phyloP scores from a whole-genome alignment of 2,888 invertebrate species.

The Acanthosepion lycidas region DNA sequence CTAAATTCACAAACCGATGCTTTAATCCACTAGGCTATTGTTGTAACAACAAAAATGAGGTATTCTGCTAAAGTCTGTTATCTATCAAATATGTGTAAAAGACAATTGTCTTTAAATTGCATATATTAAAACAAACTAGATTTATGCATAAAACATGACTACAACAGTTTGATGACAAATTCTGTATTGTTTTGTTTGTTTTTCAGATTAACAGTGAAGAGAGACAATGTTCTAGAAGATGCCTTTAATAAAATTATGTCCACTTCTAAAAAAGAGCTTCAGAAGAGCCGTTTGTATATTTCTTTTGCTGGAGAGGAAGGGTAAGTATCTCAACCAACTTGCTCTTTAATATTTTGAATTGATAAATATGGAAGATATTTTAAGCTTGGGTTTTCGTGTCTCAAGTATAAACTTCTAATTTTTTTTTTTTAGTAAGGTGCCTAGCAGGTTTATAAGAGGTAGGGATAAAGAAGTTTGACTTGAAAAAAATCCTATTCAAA shows the following conservation, averaged over 20 bases:
- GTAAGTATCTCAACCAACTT: conserved; percentile 59
- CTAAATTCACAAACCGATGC: no score
- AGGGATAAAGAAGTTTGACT: no score
- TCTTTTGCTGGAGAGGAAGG: conserved; percentile 91
- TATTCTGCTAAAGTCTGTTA: no score
- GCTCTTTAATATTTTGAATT: not conserved
- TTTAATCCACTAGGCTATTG: no score
- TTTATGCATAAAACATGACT: not conserved
- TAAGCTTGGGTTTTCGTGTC: not conserved
- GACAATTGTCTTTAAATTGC: no score
- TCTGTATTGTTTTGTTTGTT: not conserved
- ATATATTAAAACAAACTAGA: not conserved
- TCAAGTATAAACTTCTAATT: not conserved
- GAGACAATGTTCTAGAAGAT: conserved; percentile 94
- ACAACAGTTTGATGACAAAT: not conserved
- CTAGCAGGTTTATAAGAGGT: no score
- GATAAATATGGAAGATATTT: not conserved
- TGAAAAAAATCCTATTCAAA: no score
- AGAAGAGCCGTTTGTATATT: conserved; percentile 94
- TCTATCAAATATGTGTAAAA: no score
- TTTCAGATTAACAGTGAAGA: conserved; percentile 88
- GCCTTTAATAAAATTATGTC: conserved; percentile 97
- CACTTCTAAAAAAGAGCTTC: conserved; percentile 93
- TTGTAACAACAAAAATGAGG: no score
- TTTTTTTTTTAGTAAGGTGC: no score